Percentiles rank a stretch among this genome's conserved stretches.
phyloP scores from a whole-genome alignment of 2,888 invertebrate genomes.

The Blomia tropicalis region DNA sequence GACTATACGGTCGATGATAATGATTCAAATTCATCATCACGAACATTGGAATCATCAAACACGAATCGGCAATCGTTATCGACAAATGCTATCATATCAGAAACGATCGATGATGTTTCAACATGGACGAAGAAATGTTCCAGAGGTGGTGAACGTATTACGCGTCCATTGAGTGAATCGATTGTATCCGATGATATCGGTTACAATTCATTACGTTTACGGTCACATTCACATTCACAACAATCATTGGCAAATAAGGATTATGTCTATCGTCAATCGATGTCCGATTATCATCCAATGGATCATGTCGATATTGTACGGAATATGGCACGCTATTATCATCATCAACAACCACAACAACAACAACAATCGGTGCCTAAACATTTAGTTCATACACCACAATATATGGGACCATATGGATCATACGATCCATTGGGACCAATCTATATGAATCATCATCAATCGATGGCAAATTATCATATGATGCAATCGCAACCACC shows the following conservation, averaged over 20 bases:
- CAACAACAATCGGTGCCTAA: background rate
- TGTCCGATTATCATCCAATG: background rate
- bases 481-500: slow-evolving; percentile 3
- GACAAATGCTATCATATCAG: background rate
- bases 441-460: background rate
- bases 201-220: background rate
- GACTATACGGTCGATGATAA: background rate
- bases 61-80: no score
- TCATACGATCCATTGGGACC: background rate
- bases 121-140: no score
- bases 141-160: background rate
- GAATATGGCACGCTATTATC: background rate
- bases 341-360: background rate
- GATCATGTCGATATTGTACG: background rate
- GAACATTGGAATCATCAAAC: background rate
- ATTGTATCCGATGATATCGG: background rate
- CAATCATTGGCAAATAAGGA: no score
- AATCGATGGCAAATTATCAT: background rate
- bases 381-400: background rate
- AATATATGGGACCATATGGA: background rate
- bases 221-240: background rate
- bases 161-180: background rate
- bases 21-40: slow-evolving; percentile 4
- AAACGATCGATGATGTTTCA: background rate
- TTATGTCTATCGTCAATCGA: background rate